These are phyloP conservation scores for Ctena decussata DNA, from an alignment of 2,888 invertebrate genomes.

Conservation along the genomic window DNA sequence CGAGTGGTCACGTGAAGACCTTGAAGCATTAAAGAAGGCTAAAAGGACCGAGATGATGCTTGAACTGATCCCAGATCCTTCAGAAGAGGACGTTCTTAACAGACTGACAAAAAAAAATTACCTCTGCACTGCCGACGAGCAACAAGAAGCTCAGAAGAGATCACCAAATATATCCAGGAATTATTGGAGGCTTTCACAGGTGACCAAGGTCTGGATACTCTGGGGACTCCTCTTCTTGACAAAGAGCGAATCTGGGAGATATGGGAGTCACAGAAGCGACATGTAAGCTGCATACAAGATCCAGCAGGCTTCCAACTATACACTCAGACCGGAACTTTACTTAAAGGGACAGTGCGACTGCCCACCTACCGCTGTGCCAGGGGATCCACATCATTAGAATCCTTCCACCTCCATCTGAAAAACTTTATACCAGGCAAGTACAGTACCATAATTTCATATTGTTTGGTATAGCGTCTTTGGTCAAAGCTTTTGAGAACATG, in stretches of 20 bases:
- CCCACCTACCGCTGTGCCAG: slow-evolving; percentile 52
- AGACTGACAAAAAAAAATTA: slow-evolving; percentile 55
- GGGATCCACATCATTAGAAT: slow-evolving; percentile 63
- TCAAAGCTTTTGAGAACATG: no score
- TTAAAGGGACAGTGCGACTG: slow-evolving; percentile 43
- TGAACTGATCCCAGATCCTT: slow-evolving; percentile 8
- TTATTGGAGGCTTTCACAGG: slow-evolving; percentile 36
- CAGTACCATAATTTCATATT: no score
- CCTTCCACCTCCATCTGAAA: slow-evolving; percentile 56
- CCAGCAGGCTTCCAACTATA: slow-evolving; percentile 56
- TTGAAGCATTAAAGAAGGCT: slow-evolving; percentile 31
- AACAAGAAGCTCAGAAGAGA: slow-evolving; percentile 61
- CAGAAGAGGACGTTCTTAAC: slow-evolving; percentile 32
- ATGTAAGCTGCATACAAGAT: slow-evolving; percentile 64
- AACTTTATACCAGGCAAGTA: slow-evolving; percentile 50
- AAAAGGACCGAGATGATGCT: slow-evolving; percentile 51
- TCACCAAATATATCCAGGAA: slow-evolving; percentile 22
- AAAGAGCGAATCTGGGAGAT: slow-evolving; percentile 19
- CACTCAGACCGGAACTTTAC: slow-evolving; percentile 37
- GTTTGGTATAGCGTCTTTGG: no score
- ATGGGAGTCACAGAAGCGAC: slow-evolving; percentile 40
- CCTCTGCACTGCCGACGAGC: slow-evolving; percentile 56
- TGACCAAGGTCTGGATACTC: slow-evolving; percentile 26
- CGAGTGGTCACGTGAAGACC: slow-evolving; percentile 25
- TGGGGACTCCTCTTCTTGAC: slow-evolving; percentile 64